Evolutionary conservation across 2,888 invertebrate genomes (phyloP).

Genomic region (Phalera bucephala): DNA sequence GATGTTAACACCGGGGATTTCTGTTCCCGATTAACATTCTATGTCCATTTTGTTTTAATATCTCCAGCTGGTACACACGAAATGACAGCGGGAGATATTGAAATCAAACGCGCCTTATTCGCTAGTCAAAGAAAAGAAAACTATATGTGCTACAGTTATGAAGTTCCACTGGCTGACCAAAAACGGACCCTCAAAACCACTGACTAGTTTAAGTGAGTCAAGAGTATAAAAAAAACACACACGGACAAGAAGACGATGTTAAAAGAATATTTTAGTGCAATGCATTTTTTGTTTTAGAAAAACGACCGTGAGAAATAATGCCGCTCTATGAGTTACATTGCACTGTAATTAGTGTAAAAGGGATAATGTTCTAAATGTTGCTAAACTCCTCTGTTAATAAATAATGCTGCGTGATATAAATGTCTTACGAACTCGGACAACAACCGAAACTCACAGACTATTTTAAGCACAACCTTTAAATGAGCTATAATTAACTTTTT

Average conservation of each 20-base stretch:
- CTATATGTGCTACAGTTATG: slow-evolving; percentile 58
- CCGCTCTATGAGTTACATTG: slow-evolving; percentile 20
- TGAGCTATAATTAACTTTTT: slow-evolving; percentile 55
- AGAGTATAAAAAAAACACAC: slow-evolving; percentile 28
- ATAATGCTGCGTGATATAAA: slow-evolving; percentile 20
- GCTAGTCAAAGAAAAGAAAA: slow-evolving; percentile 44
- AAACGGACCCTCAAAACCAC: slow-evolving; percentile 59
- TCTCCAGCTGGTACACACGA: slow-evolving; percentile 36
- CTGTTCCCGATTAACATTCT: slow-evolving; percentile 52
- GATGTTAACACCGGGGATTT: slow-evolving; percentile 19
- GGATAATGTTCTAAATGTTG: slow-evolving; percentile 57
- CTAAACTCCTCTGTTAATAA: slow-evolving; percentile 54
- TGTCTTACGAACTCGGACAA: slow-evolving; percentile 38
- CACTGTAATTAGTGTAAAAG: slow-evolving; percentile 29
- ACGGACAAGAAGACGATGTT: slow-evolving; percentile 18
- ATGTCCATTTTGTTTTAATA: slow-evolving; percentile 57
- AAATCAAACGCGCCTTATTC: slow-evolving; percentile 48
- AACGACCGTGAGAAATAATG: background rate
- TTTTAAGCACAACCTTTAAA: slow-evolving; percentile 70
- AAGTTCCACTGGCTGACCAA: slow-evolving; percentile 54
- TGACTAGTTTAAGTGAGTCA: slow-evolving; percentile 67
- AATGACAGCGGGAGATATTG: slow-evolving; percentile 39
- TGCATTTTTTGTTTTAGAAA: slow-evolving; percentile 11
- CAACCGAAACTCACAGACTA: slow-evolving; percentile 60
- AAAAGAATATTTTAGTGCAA: slow-evolving; percentile 34